Evolutionary conservation across 64 coral and sea anemone genomes (phyloP).

Genomic region (Montipora cactus): DNA sequence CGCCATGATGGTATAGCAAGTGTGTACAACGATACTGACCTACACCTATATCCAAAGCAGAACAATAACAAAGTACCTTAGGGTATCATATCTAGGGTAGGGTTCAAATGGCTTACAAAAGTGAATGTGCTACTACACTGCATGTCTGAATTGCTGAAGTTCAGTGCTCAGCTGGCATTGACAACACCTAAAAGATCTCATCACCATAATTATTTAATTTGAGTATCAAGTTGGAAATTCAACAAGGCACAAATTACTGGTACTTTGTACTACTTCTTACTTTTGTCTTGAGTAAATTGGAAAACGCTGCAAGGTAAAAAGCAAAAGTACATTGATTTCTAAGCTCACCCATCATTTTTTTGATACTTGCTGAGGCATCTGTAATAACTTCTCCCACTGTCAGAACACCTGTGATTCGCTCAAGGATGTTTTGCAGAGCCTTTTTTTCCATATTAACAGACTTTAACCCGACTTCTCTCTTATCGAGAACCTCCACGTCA

Average conservation of each 20-base stretch:
- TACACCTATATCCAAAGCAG: not conserved
- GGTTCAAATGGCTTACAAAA: too few species aligned
- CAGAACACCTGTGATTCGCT: too few species aligned
- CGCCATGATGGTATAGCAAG: not conserved
- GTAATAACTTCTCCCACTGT: too few species aligned
- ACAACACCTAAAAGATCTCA: too few species aligned
- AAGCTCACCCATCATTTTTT: not conserved
- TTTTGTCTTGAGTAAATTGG: not conserved
- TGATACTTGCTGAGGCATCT: too few species aligned
- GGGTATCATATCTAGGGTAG: too few species aligned
- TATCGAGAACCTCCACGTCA: constrained; percentile 33
- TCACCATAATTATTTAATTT: not conserved
- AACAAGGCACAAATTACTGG: not conserved
- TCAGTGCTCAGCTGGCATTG: too few species aligned
- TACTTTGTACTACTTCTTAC: not conserved
- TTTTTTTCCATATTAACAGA: too few species aligned
- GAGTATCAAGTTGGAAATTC: not conserved
- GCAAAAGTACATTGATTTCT: constrained; percentile 1
- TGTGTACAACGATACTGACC: too few species aligned
- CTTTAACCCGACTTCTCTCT: not conserved
- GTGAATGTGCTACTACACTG: too few species aligned
- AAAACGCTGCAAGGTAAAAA: not conserved
- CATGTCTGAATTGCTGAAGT: too few species aligned
- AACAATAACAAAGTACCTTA: not conserved
- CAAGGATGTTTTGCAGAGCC: too few species aligned